Evolutionary conservation across 2,797 vertebrate species (phyloP), one percentile per base, ranked within the genome.

Genomic region (Amblyopsis hoosieri): DNA sequence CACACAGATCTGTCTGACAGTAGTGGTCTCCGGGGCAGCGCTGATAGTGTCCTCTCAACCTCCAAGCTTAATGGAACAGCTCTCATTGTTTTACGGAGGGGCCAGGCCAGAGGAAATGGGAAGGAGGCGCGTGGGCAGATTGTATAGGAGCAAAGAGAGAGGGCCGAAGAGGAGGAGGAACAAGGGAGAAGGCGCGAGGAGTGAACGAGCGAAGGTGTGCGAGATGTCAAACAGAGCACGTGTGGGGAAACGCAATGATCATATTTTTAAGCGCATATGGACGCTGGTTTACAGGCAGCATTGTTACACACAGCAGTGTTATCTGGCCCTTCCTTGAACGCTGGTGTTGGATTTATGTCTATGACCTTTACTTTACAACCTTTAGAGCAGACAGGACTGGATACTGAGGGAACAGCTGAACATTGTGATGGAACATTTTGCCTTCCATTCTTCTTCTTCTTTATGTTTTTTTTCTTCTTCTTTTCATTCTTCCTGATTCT

Each of bases 321-420:
- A 83, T 90, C 83, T 70, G 75, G 61, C 75, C 71, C 78, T 74
- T 82, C 86, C 83, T 57, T 72, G 68, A 74, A 78, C 67, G 60
- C 71, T 53, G 64, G 75, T 76, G 70, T 57, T 57, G 65, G 86
- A 91, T 90, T 88, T 89, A 90, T 90, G 79, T 71, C 67, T 51
- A 68, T 81, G 83, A 90, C 90, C 90, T 93, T 90, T 88, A 72
- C 76, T 72, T 67, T 48, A 48, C 83, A 86, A 91, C 89, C 90
- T 91, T 91, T 90, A 84, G 77, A 84, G 81, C 57, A 80, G 84
- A 83, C 71, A 17, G 74, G 67, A 66, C 65, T 80, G 67, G 78
- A 80, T 79, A 76, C 69, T 56, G 50, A 51, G 65, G 68, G 73
- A 80, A 60, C 14, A 66, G 48, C 64, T 65, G 53, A 81, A 81